A percentile compares a stretch with the other conserved stretches of the same genome.
Conservation (phyloP, 2,888 invertebrate species). For the Volucella inanis region DNA sequence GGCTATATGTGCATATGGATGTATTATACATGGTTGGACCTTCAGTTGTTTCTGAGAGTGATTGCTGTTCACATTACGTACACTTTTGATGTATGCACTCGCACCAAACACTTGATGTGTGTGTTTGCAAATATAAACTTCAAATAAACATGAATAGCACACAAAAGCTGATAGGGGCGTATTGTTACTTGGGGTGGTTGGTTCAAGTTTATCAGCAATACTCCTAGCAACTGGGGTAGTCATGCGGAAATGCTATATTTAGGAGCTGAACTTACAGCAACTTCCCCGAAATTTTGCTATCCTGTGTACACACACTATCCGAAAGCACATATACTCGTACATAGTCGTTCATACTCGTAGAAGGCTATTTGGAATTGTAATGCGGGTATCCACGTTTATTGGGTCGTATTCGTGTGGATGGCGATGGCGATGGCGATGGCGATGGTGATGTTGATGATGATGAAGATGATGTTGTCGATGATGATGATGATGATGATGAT, state of each 20-base stretch:
- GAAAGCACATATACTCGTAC: not conserved
- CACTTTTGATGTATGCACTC: not conserved
- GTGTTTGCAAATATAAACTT: slow-evolving; percentile 38
- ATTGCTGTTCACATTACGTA: slow-evolving; percentile 5
- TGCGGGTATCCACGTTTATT: slow-evolving; percentile 14
- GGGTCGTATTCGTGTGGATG: not conserved
- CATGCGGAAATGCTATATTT: slow-evolving; percentile 66
- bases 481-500: not conserved
- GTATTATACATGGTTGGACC: not conserved
- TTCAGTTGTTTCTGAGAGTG: slow-evolving; percentile 27
- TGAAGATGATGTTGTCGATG: no score
- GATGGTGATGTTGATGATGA: not conserved
- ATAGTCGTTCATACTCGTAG: not conserved
- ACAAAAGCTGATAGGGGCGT: not conserved
- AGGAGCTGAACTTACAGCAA: slow-evolving; percentile 60
- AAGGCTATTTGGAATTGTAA: slow-evolving; percentile 11
- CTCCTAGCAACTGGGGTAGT: slow-evolving; percentile 39
- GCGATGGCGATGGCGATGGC: not conserved
- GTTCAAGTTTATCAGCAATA: slow-evolving; percentile 18
- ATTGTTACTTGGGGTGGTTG: slow-evolving; percentile 18
- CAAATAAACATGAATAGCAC: slow-evolving; percentile 46
- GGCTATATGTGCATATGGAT: not conserved
- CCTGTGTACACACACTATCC: slow-evolving; percentile 6
- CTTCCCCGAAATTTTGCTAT: slow-evolving; percentile 52
- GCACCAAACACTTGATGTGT: not conserved